Percentiles rank a stretch among this genome's conserved stretches.
These are phyloP conservation scores for Ochropacha duplaris DNA, from an alignment of 2,888 invertebrate genomes.

Conservation along the genomic window DNA sequence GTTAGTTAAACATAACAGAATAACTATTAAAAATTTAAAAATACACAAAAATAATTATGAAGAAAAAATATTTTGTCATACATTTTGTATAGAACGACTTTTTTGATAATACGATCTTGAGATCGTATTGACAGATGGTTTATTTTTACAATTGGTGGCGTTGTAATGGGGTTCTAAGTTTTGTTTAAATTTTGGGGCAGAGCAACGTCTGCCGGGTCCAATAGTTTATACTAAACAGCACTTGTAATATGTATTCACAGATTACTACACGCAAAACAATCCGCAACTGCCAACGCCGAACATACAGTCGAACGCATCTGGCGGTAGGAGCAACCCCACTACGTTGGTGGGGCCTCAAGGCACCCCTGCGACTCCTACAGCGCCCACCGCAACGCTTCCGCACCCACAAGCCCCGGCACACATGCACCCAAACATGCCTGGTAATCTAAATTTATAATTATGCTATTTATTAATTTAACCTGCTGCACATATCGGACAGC, in stretches of 20 bases:
- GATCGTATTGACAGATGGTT: no score
- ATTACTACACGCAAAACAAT: constrained; percentile 62
- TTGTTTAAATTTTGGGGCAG: no score
- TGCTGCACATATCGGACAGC: not conserved
- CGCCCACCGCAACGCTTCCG: constrained; percentile 56
- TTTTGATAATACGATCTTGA: no score
- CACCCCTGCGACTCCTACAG: constrained; percentile 51
- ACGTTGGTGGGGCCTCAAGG: constrained; percentile 59
- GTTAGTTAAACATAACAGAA: no score
- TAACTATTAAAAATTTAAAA: no score
- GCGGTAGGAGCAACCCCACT: constrained; percentile 50
- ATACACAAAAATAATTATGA: no score
- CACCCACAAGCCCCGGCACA: constrained; percentile 61
- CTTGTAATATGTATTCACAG: constrained; percentile 28
- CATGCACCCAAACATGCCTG: constrained; percentile 65
- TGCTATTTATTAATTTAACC: not conserved
- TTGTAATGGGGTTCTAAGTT: no score
- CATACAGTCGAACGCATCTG: constrained; percentile 53
- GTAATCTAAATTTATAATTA: constrained; percentile 36
- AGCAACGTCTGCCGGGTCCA: no score
- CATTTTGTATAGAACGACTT: no score
- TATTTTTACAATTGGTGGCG: no score
- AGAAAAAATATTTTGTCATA: no score
- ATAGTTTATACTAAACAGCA: not conserved
- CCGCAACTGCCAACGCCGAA: constrained; percentile 71